A percentile compares a stretch with the other conserved stretches of the same genome.
Evolutionary conservation across 2,888 invertebrate species (phyloP).

Genomic region (Herminia tarsipennalis): DNA sequence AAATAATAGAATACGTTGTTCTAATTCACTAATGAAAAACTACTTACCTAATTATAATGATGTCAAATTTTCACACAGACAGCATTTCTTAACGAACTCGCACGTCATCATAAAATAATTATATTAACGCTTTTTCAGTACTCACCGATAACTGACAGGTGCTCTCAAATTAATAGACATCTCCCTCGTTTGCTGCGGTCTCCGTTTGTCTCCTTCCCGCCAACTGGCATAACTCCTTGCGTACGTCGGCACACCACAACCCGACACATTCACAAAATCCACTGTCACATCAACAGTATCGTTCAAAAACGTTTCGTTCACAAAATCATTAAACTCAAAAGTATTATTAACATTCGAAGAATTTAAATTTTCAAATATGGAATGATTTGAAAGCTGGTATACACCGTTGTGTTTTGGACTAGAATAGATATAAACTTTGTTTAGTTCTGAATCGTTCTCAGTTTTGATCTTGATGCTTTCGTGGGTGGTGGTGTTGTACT

Average conservation of each 20-base stretch:
- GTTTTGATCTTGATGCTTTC: slow-evolving; percentile 60
- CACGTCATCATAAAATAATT: too few species aligned
- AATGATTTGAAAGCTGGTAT: slow-evolving; percentile 66
- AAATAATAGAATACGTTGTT: too few species aligned
- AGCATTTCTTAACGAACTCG: too few species aligned
- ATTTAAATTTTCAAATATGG: slow-evolving; percentile 53
- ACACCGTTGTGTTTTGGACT: slow-evolving; percentile 80
- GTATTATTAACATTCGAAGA: slow-evolving; percentile 38
- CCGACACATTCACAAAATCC: slow-evolving; percentile 64
- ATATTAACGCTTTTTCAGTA: slow-evolving; percentile 5
- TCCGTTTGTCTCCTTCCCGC: slow-evolving; percentile 72
- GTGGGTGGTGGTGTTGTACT: slow-evolving; percentile 56
- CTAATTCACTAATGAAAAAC: too few species aligned
- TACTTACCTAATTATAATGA: too few species aligned
- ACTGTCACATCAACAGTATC: slow-evolving; percentile 63
- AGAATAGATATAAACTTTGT: slow-evolving; percentile 74
- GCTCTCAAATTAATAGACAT: slow-evolving; percentile 76
- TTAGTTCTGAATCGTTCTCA: slow-evolving; percentile 75
- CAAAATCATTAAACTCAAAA: slow-evolving; percentile 41
- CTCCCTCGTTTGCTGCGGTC: slow-evolving; percentile 52
- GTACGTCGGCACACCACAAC: slow-evolving; percentile 66
- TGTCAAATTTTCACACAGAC: too few species aligned
- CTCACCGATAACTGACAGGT: slow-evolving; percentile 83
- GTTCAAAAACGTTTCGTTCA: slow-evolving; percentile 59
- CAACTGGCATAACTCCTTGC: slow-evolving; percentile 77